A percentile compares a stretch with the other conserved stretches of the same genome.
Evolutionary conservation across 2,113 vertebrate species (phyloP).

Genomic region (Chionomys nivalis): DNA sequence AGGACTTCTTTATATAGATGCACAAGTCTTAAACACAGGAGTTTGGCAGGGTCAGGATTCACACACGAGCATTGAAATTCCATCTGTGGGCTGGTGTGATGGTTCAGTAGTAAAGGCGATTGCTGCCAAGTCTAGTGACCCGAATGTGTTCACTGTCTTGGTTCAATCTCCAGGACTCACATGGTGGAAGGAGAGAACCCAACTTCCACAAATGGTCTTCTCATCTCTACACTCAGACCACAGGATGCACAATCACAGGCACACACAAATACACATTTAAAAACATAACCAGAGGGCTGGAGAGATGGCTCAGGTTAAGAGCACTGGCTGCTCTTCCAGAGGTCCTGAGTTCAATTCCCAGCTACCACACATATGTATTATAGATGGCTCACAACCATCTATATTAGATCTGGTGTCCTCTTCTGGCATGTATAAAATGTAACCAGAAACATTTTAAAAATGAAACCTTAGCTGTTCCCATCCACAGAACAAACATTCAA

Average conservation of each 20-base stretch:
- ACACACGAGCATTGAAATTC: neutral
- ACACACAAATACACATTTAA: neutral
- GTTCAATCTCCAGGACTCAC: neutral
- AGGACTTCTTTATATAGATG: neutral
- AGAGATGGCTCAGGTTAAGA: no score
- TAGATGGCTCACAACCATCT: no score
- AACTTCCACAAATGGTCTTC: neutral
- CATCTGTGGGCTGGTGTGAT: neutral
- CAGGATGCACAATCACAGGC: neutral
- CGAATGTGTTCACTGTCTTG: neutral
- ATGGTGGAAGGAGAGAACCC: neutral
- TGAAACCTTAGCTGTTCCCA: neutral
- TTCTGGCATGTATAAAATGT: neutral
- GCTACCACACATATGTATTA: no score
- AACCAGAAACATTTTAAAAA: neutral
- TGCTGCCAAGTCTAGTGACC: neutral
- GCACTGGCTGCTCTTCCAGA: no score
- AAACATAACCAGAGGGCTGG: neutral
- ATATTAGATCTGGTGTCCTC: no score
- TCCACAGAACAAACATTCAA: neutral
- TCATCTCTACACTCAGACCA: neutral
- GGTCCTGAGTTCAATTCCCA: no score
- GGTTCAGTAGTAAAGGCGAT: neutral
- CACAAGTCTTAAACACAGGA: neutral
- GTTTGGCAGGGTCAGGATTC: neutral